Percentiles rank a stretch among this genome's conserved stretches.
These are phyloP conservation scores for Percina caprodes DNA, from an alignment of 2,113 vertebrate species.

Conservation along the genomic window DNA sequence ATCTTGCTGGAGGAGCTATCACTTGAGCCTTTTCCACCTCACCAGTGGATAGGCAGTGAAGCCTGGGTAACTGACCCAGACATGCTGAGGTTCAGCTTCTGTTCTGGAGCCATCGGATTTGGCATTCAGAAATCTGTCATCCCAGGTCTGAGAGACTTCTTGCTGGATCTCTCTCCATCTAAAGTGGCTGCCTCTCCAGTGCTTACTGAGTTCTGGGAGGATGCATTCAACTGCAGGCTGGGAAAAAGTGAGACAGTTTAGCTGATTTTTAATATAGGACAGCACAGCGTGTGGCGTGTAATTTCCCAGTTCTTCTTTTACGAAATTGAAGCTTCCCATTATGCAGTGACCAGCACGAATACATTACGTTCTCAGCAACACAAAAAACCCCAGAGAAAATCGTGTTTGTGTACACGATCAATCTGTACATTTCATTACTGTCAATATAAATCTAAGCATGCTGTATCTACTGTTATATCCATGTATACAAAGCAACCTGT, in stretches of 20 bases:
- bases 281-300: too few relatives aligned
- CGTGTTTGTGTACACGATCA: too few relatives aligned
- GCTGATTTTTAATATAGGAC: background rate
- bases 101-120: slow-evolving; percentile 72
- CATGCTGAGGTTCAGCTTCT: slow-evolving; percentile 62
- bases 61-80: slow-evolving; percentile 74
- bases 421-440: too few relatives aligned
- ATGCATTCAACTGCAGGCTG: slow-evolving; percentile 74
- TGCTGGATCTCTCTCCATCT: slow-evolving; percentile 64
- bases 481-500: too few relatives aligned
- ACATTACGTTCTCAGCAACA: too few relatives aligned
- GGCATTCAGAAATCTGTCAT: slow-evolving; percentile 72
- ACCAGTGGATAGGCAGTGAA: slow-evolving; percentile 82
- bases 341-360: too few relatives aligned
- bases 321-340: too few relatives aligned
- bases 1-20: slow-evolving; percentile 72
- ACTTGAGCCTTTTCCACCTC: slow-evolving; percentile 46
- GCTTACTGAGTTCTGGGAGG: slow-evolving; percentile 81
- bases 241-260: slow-evolving; percentile 43
- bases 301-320: too few relatives aligned
- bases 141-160: slow-evolving; percentile 77
- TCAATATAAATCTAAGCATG: too few relatives aligned
- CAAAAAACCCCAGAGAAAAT: too few relatives aligned
- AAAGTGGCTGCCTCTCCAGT: slow-evolving; percentile 56
- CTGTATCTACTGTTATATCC: too few relatives aligned